A percentile compares a stretch with the other conserved stretches of the same genome.
Evolutionary conservation across 2,113 vertebrate genomes (phyloP).

Genomic region (Phocoena sinus): DNA sequence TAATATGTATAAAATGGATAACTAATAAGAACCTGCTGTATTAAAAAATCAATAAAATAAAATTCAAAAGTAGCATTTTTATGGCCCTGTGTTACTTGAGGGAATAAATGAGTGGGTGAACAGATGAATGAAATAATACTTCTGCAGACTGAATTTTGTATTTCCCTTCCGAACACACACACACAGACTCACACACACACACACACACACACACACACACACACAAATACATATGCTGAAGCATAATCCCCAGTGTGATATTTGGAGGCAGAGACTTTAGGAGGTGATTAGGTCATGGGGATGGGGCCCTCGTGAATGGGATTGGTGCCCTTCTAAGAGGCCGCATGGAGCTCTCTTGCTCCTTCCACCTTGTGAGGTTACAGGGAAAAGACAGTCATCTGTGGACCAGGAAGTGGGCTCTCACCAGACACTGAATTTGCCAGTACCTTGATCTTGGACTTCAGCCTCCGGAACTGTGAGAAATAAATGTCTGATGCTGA

Average conservation of each 20-base stretch:
- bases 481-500: too few species aligned
- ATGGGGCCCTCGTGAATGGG: accelerated
- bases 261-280: too few species aligned
- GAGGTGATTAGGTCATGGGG: background rate
- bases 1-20: too few species aligned
- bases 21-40: too few species aligned
- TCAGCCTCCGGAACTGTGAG: background rate
- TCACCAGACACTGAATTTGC: background rate
- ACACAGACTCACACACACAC: too few species aligned
- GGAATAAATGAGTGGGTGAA: background rate
- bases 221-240: accelerated
- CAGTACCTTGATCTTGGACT: background rate
- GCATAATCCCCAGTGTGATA: too few species aligned
- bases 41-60: too few species aligned
- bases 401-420: background rate
- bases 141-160: too few species aligned
- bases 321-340: accelerated
- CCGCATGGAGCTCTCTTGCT: background rate
- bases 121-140: too few species aligned
- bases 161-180: background rate
- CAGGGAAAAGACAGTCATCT: accelerated
- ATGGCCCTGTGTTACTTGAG: background rate
- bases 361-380: background rate
- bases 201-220: too few species aligned
- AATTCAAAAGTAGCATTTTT: too few species aligned